These are phyloP conservation scores for Tolypeutes matacus DNA, from an alignment of 2,797 vertebrate species.

Conservation along the genomic window DNA sequence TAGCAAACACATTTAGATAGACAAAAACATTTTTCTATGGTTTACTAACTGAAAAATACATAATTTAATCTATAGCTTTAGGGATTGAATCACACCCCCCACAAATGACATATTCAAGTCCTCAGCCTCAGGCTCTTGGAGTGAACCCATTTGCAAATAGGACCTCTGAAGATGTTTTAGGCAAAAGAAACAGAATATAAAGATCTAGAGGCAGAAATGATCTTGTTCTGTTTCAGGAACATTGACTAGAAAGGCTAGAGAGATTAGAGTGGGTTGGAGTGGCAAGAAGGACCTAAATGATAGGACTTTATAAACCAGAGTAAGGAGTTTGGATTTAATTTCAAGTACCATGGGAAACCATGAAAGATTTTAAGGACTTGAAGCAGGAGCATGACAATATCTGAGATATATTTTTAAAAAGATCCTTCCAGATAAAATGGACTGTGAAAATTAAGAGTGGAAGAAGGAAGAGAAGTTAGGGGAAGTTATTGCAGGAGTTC, in stretches of 20 bases:
- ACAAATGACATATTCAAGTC: too few relatives aligned
- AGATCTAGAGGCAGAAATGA: background rate
- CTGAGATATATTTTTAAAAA: background rate
- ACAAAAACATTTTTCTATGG: background rate
- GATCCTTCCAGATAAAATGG: background rate
- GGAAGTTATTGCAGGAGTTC: background rate
- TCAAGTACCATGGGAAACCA: background rate
- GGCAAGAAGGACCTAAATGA: too few relatives aligned
- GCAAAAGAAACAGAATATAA: background rate
- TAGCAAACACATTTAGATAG: background rate
- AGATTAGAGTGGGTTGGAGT: too few relatives aligned
- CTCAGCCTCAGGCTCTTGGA: too few relatives aligned
- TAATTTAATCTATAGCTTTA: conserved; percentile 38
- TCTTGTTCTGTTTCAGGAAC: background rate
- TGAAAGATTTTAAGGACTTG: background rate
- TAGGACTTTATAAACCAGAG: background rate
- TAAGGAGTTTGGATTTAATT: background rate
- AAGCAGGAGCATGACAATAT: background rate
- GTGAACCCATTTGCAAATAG: too few relatives aligned
- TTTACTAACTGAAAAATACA: conserved; percentile 49
- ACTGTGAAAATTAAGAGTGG: background rate
- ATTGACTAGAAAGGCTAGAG: background rate
- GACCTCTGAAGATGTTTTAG: too few relatives aligned
- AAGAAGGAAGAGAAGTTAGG: background rate
- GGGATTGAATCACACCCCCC: too few relatives aligned